Conservation (phyloP, 2,797 vertebrate species). For the Eupleurogrammus muticus region DNA sequence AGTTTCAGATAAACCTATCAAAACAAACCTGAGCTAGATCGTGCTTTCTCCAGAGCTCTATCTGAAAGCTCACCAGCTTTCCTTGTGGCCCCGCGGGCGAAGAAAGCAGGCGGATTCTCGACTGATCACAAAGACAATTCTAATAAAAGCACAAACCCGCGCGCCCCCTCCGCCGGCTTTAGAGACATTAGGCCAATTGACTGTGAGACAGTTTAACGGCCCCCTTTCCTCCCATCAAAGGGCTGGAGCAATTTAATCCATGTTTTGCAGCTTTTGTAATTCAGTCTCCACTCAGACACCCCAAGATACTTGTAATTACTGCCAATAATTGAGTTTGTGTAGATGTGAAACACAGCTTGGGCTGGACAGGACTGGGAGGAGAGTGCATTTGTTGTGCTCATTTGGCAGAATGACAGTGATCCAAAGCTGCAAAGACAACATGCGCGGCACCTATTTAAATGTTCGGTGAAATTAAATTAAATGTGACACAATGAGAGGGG, state of each 20-base stretch:
- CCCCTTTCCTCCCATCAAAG: constrained; percentile 87
- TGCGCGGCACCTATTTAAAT: constrained; percentile 76
- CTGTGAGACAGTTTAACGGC: constrained; percentile 88
- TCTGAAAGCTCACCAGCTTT: constrained; percentile 57
- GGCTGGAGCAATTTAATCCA: constrained; percentile 85
- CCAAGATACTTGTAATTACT: constrained; percentile 83
- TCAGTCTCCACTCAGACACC: constrained; percentile 82
- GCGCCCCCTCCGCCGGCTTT: constrained; percentile 24
- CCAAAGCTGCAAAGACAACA: constrained; percentile 81
- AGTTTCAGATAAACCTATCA: too few relatives aligned
- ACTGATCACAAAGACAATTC: constrained; percentile 74
- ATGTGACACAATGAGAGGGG: constrained; percentile 77
- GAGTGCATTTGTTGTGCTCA: constrained; percentile 66
- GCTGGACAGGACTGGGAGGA: constrained; percentile 56
- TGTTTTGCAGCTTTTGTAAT: constrained; percentile 85
- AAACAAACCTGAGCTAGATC: too few relatives aligned
- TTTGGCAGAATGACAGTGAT: constrained; percentile 81
- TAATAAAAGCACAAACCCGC: constrained; percentile 78
- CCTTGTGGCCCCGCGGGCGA: constrained; percentile 75
- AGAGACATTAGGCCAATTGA: constrained; percentile 79
- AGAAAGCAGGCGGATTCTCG: constrained; percentile 47
- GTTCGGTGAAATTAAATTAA: constrained; percentile 78
- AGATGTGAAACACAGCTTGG: constrained; percentile 65
- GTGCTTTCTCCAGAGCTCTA: neutral
- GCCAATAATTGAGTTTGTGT: constrained; percentile 82